Evolutionary conservation across 1,140 invertebrate genomes (phyloP).

Genomic region (Drosophila grimshawi): DNA sequence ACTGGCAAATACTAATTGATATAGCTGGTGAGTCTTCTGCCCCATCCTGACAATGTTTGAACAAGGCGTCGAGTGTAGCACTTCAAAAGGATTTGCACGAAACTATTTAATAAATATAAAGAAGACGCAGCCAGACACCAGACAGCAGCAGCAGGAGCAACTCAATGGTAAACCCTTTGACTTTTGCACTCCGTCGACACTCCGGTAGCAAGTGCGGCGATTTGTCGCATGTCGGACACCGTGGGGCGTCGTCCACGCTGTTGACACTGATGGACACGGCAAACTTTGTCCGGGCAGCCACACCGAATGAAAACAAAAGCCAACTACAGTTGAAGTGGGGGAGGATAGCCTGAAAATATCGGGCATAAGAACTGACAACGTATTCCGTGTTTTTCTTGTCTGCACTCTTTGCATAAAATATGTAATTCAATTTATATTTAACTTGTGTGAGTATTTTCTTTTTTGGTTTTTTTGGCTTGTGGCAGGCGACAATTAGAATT

Average conservation of each 20-base stretch:
- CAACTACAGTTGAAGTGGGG: constrained; percentile 9
- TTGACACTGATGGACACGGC: constrained; percentile 55
- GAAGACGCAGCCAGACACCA: constrained; percentile 8
- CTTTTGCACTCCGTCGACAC: constrained; percentile 49
- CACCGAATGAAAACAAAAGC: constrained; percentile 17
- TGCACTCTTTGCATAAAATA: constrained; percentile 61
- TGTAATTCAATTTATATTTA: constrained; percentile 68
- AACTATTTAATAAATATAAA: constrained; percentile 60
- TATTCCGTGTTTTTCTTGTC: constrained; percentile 27
- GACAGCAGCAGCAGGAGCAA: background rate
- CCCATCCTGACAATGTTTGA: background rate
- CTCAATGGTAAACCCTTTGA: constrained; percentile 43
- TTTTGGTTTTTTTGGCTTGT: constrained; percentile 32
- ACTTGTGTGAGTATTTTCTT: constrained; percentile 8
- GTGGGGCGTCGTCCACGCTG: constrained; percentile 34
- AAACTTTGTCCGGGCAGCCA: constrained; percentile 28
- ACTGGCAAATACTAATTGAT: constrained; percentile 48
- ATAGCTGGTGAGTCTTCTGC: constrained; percentile 2
- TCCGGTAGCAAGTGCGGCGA: constrained; percentile 42
- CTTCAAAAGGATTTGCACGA: constrained; percentile 49
- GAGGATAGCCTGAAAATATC: constrained; percentile 5
- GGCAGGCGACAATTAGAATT: constrained; percentile 72
- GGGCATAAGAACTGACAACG: background rate
- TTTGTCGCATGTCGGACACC: constrained; percentile 52
- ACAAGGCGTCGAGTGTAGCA: constrained; percentile 23